These are phyloP conservation scores for Drosophila nannoptera DNA, from an alignment of 1,140 invertebrate genomes.

Conservation along the genomic window DNA sequence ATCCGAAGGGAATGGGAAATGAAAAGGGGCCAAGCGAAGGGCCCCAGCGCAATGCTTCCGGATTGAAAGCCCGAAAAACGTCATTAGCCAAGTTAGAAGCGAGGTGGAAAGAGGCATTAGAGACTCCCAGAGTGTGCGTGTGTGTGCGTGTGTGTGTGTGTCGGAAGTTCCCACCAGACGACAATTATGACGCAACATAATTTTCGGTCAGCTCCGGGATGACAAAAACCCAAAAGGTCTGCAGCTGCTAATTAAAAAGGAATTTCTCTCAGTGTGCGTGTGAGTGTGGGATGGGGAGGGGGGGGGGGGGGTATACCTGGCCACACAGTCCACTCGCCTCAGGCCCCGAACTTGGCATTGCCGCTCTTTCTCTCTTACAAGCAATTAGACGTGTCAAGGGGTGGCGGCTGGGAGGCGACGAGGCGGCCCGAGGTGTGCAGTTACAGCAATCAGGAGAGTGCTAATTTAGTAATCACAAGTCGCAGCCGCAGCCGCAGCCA, in stretches of 20 bases:
- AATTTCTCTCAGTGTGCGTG: slow-evolving; percentile 53
- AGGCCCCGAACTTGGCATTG: slow-evolving; percentile 1
- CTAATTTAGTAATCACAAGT: slow-evolving; percentile 75
- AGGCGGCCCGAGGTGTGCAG: neutral
- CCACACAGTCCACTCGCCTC: no score
- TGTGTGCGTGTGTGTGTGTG: slow-evolving; percentile 16
- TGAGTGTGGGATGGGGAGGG: no score
- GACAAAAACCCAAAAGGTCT: slow-evolving; percentile 22
- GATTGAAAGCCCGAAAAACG: slow-evolving; percentile 65
- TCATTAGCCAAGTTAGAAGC: slow-evolving; percentile 56
- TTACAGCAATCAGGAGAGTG: slow-evolving; percentile 69
- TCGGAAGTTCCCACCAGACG: slow-evolving; percentile 70
- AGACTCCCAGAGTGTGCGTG: slow-evolving; percentile 11
- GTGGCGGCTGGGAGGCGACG: neutral
- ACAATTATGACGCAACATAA: slow-evolving; percentile 73
- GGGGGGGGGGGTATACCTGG: neutral
- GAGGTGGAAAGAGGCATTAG: slow-evolving; percentile 12
- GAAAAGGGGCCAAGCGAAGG: slow-evolving; percentile 18
- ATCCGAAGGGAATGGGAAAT: slow-evolving; percentile 9
- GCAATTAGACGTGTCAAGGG: slow-evolving; percentile 62
- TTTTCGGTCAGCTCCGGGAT: slow-evolving; percentile 41
- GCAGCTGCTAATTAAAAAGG: slow-evolving; percentile 70
- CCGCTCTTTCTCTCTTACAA: slow-evolving; percentile 24
- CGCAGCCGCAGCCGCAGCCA: slow-evolving; percentile 29
- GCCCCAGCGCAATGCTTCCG: slow-evolving; percentile 45